These are phyloP conservation scores for Corythornis cristatus DNA, from an alignment of 2,113 vertebrate species.

Conservation along the genomic window DNA sequence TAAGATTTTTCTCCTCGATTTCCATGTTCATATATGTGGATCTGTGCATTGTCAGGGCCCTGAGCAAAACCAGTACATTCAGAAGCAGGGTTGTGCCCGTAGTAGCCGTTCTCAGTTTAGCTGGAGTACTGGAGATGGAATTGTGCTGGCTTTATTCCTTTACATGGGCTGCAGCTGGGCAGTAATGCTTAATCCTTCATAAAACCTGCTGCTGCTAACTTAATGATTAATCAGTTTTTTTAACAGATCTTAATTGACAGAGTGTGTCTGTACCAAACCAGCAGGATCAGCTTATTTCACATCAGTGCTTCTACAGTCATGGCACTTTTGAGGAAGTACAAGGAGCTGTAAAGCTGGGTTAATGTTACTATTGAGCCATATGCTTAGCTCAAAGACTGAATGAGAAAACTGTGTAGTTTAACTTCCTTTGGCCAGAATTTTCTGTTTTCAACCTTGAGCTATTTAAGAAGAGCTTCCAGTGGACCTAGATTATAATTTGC, in stretches of 20 bases:
- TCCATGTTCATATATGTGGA: neutral
- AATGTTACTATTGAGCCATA: neutral
- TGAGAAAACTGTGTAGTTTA: neutral
- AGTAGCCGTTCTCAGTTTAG: neutral
- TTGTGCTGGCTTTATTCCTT: neutral
- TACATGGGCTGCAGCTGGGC: no score
- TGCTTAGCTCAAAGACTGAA: neutral
- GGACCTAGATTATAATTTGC: neutral
- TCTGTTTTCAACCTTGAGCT: neutral
- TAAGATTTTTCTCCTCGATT: neutral
- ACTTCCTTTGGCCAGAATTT: neutral
- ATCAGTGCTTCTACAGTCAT: neutral
- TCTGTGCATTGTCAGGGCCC: neutral
- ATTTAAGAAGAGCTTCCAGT: neutral
- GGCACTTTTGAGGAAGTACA: neutral
- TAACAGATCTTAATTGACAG: neutral
- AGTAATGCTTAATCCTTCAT: neutral
- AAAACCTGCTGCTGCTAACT: neutral
- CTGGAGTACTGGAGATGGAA: rapidly evolving
- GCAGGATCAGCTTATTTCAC: neutral
- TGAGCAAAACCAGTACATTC: neutral
- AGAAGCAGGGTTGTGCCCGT: neutral
- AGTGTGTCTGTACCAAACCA: neutral
- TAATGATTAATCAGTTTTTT: neutral
- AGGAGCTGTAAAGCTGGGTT: neutral